Evolutionary conservation across 2,888 invertebrate genomes (phyloP).

Genomic region (Rhogogaster chlorosoma): DNA sequence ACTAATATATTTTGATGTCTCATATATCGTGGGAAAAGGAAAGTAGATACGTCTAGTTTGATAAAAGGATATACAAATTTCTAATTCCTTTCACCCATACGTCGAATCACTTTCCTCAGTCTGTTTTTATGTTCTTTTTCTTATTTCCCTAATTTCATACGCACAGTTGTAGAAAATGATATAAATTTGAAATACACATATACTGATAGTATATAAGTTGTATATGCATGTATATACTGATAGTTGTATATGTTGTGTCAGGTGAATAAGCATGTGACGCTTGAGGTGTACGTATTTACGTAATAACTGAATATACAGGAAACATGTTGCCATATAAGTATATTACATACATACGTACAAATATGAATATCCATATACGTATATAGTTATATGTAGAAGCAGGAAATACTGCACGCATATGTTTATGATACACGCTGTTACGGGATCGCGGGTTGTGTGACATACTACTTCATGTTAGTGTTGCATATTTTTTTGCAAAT

Average conservation of each 20-base stretch:
- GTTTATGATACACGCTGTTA: not conserved
- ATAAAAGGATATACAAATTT: not conserved
- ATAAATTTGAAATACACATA: not conserved
- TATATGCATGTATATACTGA: not conserved
- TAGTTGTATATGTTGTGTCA: not conserved
- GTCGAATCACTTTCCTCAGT: not conserved
- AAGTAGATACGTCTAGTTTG: not conserved
- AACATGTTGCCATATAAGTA: not conserved
- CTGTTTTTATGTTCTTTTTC: not conserved
- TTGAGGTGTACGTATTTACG: not conserved
- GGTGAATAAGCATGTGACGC: not conserved
- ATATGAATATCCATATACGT: not conserved
- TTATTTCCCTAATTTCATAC: not conserved
- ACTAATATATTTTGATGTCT: not conserved
- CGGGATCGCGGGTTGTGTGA: not conserved
- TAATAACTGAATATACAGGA: not conserved
- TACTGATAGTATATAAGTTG: too few species aligned
- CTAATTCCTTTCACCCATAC: not conserved
- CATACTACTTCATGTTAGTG: not conserved
- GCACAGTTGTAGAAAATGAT: not conserved
- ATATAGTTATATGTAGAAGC: not conserved
- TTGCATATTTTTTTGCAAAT: not conserved
- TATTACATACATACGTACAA: not conserved
- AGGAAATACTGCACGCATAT: not conserved
- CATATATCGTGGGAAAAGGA: not conserved